These are phyloP conservation scores for Antheraea assamensis DNA, from an alignment of 2,888 invertebrate genomes.

Conservation along the genomic window DNA sequence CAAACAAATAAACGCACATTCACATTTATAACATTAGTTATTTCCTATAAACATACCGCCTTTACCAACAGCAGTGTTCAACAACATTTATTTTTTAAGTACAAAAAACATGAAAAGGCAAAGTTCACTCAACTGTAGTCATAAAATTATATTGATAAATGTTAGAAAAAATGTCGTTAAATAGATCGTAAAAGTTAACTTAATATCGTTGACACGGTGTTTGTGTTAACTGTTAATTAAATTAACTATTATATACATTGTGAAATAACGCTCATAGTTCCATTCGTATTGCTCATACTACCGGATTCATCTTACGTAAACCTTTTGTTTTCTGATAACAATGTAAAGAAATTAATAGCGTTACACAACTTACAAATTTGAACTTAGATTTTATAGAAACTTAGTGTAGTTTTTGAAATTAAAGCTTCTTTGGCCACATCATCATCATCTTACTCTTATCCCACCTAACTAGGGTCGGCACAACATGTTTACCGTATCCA, in stretches of 20 bases:
- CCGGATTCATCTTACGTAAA: neutral
- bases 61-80: neutral
- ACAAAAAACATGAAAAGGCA: neutral
- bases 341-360: too few relatives aligned
- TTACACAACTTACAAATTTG: too few relatives aligned
- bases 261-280: neutral
- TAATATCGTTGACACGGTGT: constrained; percentile 14
- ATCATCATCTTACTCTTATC: too few relatives aligned
- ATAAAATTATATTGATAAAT: constrained; percentile 19
- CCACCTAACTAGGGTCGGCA: too few relatives aligned
- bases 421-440: too few relatives aligned
- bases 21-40: too few relatives aligned
- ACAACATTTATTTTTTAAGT: neutral
- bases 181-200: constrained; percentile 27
- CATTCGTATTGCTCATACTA: neutral
- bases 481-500: too few relatives aligned
- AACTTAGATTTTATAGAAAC: too few relatives aligned
- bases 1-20: too few relatives aligned
- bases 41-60: neutral
- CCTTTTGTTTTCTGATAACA: neutral
- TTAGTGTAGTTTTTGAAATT: too few relatives aligned
- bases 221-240: constrained; percentile 18
- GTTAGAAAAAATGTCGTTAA: constrained; percentile 30
- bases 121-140: constrained; percentile 26
- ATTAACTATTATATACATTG: neutral